These are phyloP conservation scores for Sphenopsis melanotis DNA, from an alignment of 2,797 vertebrate species.

Conservation along the genomic window DNA sequence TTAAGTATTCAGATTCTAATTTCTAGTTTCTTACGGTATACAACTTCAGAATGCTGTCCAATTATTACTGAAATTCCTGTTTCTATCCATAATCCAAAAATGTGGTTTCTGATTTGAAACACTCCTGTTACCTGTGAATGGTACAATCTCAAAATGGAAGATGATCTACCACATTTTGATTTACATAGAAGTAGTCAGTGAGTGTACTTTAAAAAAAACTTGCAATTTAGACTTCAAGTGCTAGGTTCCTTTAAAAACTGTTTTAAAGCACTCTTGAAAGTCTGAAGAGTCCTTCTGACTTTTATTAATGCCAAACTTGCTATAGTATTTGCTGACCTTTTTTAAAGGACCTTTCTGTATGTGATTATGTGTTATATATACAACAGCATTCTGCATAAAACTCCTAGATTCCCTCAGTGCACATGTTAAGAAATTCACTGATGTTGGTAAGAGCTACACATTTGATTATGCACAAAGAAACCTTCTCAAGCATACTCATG, in stretches of 20 bases:
- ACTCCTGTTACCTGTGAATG: not conserved
- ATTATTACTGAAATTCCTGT: not conserved
- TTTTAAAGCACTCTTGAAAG: not conserved
- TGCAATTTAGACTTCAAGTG: not conserved
- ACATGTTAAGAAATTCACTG: not conserved
- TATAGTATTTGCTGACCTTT: not conserved
- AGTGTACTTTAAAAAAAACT: not conserved
- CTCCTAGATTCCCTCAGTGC: not conserved
- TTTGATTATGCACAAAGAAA: not conserved
- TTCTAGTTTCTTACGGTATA: not conserved
- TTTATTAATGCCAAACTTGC: not conserved
- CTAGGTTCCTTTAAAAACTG: not conserved
- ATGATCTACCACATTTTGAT: not conserved
- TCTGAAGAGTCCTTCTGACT: not conserved
- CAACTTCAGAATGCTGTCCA: not conserved
- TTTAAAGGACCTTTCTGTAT: not conserved
- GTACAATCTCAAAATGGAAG: not conserved
- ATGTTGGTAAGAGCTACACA: not conserved
- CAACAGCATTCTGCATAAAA: not conserved
- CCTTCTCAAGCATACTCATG: not conserved
- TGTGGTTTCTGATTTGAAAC: not conserved
- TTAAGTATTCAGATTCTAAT: not conserved
- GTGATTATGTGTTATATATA: not conserved
- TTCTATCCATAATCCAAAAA: not conserved
- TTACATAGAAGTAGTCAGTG: not conserved